A percentile compares a stretch with the other conserved stretches of the same genome.
phyloP scores from a whole-genome alignment of 1,140 invertebrate species.

The Megalonaias nervosa region DNA sequence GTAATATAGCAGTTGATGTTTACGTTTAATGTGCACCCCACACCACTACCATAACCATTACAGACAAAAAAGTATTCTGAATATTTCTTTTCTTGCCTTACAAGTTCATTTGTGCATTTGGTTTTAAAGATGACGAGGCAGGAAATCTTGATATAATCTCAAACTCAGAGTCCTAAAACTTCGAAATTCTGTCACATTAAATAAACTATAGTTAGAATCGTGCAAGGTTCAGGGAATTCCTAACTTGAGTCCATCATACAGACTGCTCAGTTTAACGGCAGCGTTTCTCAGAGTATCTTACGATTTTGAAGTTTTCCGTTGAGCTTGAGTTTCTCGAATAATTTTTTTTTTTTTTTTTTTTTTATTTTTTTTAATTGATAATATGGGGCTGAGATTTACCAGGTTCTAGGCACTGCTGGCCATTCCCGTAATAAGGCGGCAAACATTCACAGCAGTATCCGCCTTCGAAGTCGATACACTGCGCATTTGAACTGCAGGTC shows the following conservation, averaged over 20 bases:
- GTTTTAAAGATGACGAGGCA: too few relatives aligned
- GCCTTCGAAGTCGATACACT: constrained; percentile 84
- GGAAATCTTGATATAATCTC: too few relatives aligned
- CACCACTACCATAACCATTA: not conserved
- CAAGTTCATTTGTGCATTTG: too few relatives aligned
- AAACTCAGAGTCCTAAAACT: too few relatives aligned
- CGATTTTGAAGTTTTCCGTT: too few relatives aligned
- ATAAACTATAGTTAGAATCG: too few relatives aligned
- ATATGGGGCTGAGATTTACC: constrained; percentile 72
- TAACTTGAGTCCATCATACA: too few relatives aligned
- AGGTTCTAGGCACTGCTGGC: constrained; percentile 87
- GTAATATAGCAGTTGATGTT: not conserved
- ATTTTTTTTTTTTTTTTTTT: not conserved
- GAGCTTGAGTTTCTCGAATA: too few relatives aligned
- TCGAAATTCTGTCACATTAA: too few relatives aligned
- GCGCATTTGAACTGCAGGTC: constrained; percentile 85
- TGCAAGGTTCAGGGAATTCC: too few relatives aligned
- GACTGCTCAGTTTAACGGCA: too few relatives aligned
- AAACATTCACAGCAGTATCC: constrained; percentile 93
- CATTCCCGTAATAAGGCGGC: constrained; percentile 90
- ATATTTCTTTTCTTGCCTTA: not conserved
- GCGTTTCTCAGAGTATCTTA: too few relatives aligned
- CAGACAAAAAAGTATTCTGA: not conserved
- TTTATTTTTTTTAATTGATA: not conserved
- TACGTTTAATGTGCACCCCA: not conserved